Evolutionary conservation across 2,113 vertebrate species (phyloP).

Genomic region (Ibidorhyncha struthersii): DNA sequence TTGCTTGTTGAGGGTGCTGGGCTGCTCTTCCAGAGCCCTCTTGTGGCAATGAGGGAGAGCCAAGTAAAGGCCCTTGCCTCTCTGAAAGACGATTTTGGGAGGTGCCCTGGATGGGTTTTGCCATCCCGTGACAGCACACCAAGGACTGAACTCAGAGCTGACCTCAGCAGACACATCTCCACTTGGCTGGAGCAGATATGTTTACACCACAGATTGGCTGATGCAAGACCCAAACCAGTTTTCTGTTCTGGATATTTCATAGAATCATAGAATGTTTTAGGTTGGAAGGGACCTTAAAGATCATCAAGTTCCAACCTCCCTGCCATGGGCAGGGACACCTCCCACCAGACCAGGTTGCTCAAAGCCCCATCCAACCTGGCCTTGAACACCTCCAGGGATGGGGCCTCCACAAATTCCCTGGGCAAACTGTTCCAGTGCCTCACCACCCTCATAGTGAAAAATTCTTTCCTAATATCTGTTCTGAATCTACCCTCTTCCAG

Average conservation of each 20-base stretch:
- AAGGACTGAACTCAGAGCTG: background rate
- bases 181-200: background rate
- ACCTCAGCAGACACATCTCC: background rate
- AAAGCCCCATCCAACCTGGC: too few relatives aligned
- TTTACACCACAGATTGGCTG: background rate
- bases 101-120: background rate
- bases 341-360: too few relatives aligned
- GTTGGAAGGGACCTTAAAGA: too few relatives aligned
- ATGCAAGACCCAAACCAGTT: background rate
- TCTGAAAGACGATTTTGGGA: background rate
- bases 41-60: conserved; percentile 6
- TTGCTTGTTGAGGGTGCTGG: background rate
- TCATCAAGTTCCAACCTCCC: too few relatives aligned
- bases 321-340: too few relatives aligned
- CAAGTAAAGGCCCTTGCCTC: background rate
- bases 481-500: too few relatives aligned
- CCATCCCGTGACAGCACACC: background rate
- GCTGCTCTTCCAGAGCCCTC: conserved; percentile 43
- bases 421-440: too few relatives aligned
- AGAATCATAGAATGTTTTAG: too few relatives aligned
- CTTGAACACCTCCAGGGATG: too few relatives aligned
- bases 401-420: too few relatives aligned
- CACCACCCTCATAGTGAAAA: too few relatives aligned
- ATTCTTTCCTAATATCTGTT: too few relatives aligned
- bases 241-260: background rate